Conservation (phyloP, 2,888 invertebrate species). For the Lysandra bellargus region DNA sequence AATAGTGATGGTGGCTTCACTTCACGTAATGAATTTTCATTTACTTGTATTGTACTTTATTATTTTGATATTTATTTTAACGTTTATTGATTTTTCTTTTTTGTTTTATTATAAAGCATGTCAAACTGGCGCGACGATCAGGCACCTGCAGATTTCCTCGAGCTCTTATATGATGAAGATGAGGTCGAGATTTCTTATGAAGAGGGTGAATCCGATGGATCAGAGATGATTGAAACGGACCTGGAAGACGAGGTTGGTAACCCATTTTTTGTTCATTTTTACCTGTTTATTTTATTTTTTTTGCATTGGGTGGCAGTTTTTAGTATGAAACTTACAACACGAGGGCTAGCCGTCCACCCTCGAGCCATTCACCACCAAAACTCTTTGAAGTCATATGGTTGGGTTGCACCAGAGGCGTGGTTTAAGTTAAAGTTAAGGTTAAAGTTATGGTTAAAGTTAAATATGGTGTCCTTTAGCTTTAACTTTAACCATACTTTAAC, state of each 20-base stretch:
- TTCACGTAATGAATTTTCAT: too few relatives aligned
- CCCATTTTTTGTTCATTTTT: conserved; percentile 19
- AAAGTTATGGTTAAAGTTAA: too few relatives aligned
- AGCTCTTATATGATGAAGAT: conserved; percentile 1
- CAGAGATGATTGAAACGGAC: background rate
- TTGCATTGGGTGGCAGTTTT: too few relatives aligned
- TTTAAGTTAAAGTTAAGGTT: too few relatives aligned
- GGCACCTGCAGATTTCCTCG: conserved; percentile 8
- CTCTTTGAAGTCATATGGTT: background rate
- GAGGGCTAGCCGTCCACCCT: background rate
- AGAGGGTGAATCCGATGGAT: conserved; percentile 3
- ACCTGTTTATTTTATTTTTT: background rate
- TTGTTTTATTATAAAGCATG: background rate
- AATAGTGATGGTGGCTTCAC: too few relatives aligned
- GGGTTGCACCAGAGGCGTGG: too few relatives aligned
- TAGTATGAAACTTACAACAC: background rate
- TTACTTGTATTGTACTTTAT: too few relatives aligned
- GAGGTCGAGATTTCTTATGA: background rate
- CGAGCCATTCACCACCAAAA: background rate
- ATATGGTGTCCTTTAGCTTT: too few relatives aligned
- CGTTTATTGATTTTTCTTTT: background rate
- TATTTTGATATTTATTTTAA: too few relatives aligned
- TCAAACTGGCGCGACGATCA: background rate
- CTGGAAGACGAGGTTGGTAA: conserved; percentile 8
- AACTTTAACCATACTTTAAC: too few relatives aligned